Conservation (phyloP, 2,888 invertebrate genomes). For the Capitulum mitella region DNA sequence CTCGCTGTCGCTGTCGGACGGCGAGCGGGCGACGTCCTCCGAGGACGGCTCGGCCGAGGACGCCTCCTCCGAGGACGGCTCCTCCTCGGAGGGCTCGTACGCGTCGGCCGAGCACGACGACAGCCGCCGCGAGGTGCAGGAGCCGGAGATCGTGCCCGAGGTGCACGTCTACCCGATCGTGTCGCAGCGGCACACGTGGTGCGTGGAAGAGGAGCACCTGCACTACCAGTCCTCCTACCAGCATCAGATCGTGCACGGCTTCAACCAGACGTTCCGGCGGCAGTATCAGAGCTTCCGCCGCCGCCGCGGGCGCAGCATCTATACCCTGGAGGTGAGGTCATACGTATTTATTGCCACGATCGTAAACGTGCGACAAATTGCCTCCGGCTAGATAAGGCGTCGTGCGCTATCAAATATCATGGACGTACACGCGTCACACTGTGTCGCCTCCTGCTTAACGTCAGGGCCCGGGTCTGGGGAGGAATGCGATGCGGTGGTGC, state of each 20-base stretch:
- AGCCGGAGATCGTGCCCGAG: neutral
- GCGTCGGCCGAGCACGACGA: neutral
- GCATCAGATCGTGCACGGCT: neutral
- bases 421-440: too few relatives aligned
- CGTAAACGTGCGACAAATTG: too few relatives aligned
- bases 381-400: too few relatives aligned
- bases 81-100: neutral
- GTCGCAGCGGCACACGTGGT: slow-evolving; percentile 15
- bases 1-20: slow-evolving; percentile 3
- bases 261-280: neutral
- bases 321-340: neutral
- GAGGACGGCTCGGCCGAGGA: neutral
- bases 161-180: neutral
- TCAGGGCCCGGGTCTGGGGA: too few relatives aligned
- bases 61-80: neutral
- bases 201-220: neutral
- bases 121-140: neutral
- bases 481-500: too few relatives aligned
- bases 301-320: neutral
- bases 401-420: too few relatives aligned
- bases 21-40: neutral
- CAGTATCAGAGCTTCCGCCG: neutral
- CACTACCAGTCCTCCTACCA: slow-evolving; percentile 3
- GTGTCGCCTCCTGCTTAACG: too few relatives aligned
- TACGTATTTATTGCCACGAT: too few relatives aligned